Base-by-base conservation (phyloP, 1,140 invertebrate species). In the Drosophila burlai region DNA sequence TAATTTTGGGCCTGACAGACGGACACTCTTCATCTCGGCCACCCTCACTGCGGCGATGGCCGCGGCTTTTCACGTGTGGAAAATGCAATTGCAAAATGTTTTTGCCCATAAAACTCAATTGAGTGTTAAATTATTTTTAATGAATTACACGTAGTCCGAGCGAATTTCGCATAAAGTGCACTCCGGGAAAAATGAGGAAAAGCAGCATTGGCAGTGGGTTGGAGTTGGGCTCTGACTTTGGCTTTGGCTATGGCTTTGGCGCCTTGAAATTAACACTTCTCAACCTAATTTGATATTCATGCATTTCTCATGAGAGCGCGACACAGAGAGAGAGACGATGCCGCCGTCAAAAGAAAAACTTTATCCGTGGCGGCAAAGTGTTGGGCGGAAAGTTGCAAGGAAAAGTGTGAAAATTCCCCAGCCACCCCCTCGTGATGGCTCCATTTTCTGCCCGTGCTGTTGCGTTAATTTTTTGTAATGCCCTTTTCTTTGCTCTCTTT, bases 251-350 rank as follows among this genome's bases (percentile, higher is more conserved):
- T n/a, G n/a, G 38, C 34, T 38, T 36, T 36, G 36, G 67, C 31
- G 83, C 76, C 83, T 77, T 87, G 80, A 86, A 86, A 87, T 86
- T 86, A 86, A 87, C 83, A 86, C 83, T 86, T 87, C 67, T 66
- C 72, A 76, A 80, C 71, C 83, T 73, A 86, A 87, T 86, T 86
- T 87, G 72, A 83, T 77, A 86, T 87, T 86, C 76, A 87, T 86
- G 80, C 83, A 86, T 60, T 87, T 73, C 80, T 87, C 83, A 60
- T 71, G 83, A 85, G 83, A 77, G 83, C 73, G 49, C 55, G 45
- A 61, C 52, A 57, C 34, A n/a, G n/a, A 34, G 34, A 9, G 49
- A 42, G 66, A 26, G 46, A 46, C 36, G 54, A 54, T 46, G 62
- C 45, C 52, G 59, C 15, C 55, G 69, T 55, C 46, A 63, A 71